phyloP scores from a whole-genome alignment of 2,888 invertebrate genomes.

The Eulithis prunata region DNA sequence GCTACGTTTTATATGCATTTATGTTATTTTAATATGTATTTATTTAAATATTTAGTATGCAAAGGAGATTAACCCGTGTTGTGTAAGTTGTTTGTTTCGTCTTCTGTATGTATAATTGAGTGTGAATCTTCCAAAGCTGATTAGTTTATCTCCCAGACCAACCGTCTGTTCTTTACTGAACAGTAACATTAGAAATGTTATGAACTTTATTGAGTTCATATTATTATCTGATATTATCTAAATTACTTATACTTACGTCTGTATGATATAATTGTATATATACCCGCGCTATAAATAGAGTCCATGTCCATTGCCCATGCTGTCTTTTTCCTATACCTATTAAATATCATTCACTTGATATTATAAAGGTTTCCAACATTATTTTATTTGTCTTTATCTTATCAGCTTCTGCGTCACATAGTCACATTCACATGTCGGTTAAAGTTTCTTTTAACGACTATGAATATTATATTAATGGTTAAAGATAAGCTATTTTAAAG shows the following conservation, averaged over 20 bases:
- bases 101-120: constrained; percentile 12
- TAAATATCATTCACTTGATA: too few species aligned
- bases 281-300: too few species aligned
- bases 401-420: too few species aligned
- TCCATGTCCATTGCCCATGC: too few species aligned
- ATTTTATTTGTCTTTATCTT: too few species aligned
- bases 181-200: background rate
- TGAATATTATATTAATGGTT: too few species aligned
- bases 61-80: constrained; percentile 8
- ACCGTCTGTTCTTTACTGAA: constrained; percentile 5
- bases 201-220: constrained; percentile 17
- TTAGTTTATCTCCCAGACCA: constrained; percentile 10
- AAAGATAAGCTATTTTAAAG: too few species aligned
- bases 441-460: too few species aligned
- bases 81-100: constrained; percentile 16
- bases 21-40: constrained; percentile 12
- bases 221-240: constrained; percentile 6
- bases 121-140: constrained; percentile 13
- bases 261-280: too few species aligned
- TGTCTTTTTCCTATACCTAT: too few species aligned
- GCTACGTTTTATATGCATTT: constrained; percentile 14
- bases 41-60: constrained; percentile 12
- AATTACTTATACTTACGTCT: constrained; percentile 1
- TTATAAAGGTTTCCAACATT: too few species aligned
- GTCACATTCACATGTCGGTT: too few species aligned